Percentiles rank a stretch among this genome's conserved stretches.
phyloP scores from a whole-genome alignment of 37 sponge, comb jelly and placozoan species.

The Diacarnus erythraeanus region DNA sequence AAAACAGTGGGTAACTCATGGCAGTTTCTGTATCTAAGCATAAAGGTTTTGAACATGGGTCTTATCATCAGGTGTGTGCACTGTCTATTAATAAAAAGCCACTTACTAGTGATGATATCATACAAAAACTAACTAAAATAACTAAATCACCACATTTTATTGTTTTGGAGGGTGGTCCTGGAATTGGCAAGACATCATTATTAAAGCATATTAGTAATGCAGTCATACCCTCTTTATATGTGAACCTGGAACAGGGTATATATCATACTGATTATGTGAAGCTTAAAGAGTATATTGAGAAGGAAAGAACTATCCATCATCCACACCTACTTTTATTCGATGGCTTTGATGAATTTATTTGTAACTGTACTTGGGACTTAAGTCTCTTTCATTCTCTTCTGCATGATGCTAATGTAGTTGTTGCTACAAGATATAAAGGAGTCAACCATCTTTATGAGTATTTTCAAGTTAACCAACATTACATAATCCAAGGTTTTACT shows the following conservation, averaged over 20 bases:
- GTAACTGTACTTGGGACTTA: background rate
- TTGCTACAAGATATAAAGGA: background rate
- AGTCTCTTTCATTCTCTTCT: background rate
- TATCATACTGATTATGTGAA: too few species aligned
- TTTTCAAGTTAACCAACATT: background rate
- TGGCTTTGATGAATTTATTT: background rate
- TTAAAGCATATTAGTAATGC: too few species aligned
- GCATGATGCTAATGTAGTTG: background rate
- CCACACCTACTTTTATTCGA: background rate
- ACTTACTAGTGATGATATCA: background rate
- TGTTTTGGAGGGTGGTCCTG: background rate
- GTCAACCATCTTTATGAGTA: background rate
- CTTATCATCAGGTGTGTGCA: background rate
- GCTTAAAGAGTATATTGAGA: too few species aligned
- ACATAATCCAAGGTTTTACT: background rate
- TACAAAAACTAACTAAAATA: background rate
- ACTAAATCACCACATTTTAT: background rate
- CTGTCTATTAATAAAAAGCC: background rate
- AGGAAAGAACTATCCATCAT: too few species aligned
- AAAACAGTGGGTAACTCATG: too few species aligned
- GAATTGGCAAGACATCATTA: background rate
- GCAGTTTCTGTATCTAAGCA: too few species aligned
- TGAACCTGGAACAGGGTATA: too few species aligned
- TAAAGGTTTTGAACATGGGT: too few species aligned
- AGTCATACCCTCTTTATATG: too few species aligned